Percentiles rank a stretch among this genome's conserved stretches.
Conservation (phyloP, 2,888 invertebrate species). For the Morinoia aosen region DNA sequence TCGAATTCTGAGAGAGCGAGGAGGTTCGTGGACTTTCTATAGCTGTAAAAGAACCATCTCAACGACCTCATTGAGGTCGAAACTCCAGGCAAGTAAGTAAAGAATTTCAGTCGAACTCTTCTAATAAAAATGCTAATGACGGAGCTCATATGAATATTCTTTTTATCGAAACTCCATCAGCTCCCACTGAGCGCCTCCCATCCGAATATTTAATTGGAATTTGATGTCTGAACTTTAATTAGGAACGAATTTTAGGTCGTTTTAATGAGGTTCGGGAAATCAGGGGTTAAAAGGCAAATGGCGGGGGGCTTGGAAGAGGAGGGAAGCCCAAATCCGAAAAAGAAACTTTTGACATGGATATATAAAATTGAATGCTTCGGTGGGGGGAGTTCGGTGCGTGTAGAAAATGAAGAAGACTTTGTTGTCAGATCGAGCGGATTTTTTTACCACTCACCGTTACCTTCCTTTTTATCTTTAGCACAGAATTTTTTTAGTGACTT, state of each 20-base stretch:
- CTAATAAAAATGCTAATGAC: slow-evolving; percentile 53
- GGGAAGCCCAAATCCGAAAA: not conserved
- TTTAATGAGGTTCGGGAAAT: slow-evolving; percentile 55
- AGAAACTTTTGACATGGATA: slow-evolving; percentile 1
- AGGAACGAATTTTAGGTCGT: slow-evolving; percentile 53
- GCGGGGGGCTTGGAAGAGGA: not conserved
- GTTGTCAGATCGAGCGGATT: not conserved
- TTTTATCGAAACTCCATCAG: slow-evolving; percentile 47
- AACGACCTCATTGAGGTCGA: slow-evolving; percentile 28
- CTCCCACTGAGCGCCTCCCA: slow-evolving; percentile 20
- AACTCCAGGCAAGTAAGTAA: slow-evolving; percentile 31
- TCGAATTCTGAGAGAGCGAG: not conserved
- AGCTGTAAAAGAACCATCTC: slow-evolving; percentile 14
- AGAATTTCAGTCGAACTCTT: slow-evolving; percentile 45
- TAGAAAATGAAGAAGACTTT: not conserved
- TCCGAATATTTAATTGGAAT: slow-evolving; percentile 55
- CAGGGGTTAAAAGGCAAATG: slow-evolving; percentile 38
- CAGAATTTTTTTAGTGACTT: no score
- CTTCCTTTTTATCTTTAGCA: no score
- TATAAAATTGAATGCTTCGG: not conserved
- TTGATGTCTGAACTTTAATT: slow-evolving; percentile 56
- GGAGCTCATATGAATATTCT: slow-evolving; percentile 52
- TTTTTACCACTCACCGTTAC: no score
- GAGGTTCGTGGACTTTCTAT: not conserved
- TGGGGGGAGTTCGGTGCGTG: not conserved